These are phyloP conservation scores for Pachydiplax longipennis DNA, from an alignment of 2,888 invertebrate species.

Conservation along the genomic window DNA sequence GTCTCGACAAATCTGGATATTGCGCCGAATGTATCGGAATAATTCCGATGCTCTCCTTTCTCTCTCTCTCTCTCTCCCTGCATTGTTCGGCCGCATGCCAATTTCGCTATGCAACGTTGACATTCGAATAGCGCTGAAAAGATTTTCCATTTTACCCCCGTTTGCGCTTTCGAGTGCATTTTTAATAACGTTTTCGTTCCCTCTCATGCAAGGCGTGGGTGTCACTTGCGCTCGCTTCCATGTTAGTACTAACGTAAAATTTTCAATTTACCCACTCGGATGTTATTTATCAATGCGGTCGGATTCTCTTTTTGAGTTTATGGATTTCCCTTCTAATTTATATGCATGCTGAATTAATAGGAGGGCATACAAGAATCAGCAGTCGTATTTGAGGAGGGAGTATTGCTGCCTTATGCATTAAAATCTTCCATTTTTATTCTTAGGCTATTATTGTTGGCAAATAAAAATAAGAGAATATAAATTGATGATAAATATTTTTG, in stretches of 20 bases:
- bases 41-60: constrained; percentile 2
- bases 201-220: not conserved
- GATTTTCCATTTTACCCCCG: constrained; percentile 23
- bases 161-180: not conserved
- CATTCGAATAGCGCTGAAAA: not conserved
- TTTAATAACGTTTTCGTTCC: not conserved
- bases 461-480: too few species aligned
- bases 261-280: not conserved
- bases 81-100: constrained; percentile 35
- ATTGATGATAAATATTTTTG: too few species aligned
- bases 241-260: not conserved
- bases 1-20: constrained; percentile 14
- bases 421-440: too few species aligned
- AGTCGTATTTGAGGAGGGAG: too few species aligned
- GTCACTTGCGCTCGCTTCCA: not conserved
- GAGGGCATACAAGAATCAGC: too few species aligned
- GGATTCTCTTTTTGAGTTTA: not conserved
- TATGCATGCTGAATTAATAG: not conserved
- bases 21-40: constrained; percentile 24
- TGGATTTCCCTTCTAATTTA: not conserved
- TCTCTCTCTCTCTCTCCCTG: not conserved
- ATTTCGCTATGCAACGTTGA: not conserved
- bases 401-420: too few species aligned
- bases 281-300: not conserved
- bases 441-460: too few species aligned